Percentiles rank a stretch among this genome's conserved stretches.
Conservation (phyloP, 2,888 invertebrate species). For the Fragum whitleyi region DNA sequence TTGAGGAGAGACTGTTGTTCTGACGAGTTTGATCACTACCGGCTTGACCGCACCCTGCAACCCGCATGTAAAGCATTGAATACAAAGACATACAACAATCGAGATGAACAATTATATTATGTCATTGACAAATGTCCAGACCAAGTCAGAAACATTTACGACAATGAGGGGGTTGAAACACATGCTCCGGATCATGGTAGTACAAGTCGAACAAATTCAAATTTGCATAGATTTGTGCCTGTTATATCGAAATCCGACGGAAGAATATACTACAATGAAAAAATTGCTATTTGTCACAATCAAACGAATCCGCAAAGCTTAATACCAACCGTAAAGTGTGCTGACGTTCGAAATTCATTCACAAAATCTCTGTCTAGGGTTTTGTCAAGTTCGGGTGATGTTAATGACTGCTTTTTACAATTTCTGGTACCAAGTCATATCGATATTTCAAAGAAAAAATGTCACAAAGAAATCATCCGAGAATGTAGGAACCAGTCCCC, state of each 20-base stretch:
- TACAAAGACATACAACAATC: background rate
- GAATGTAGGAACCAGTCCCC: background rate
- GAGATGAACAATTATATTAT: background rate
- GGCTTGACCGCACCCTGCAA: background rate
- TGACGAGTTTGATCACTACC: background rate
- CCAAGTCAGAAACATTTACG: background rate
- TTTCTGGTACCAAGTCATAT: background rate
- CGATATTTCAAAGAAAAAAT: background rate
- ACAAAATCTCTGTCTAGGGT: background rate
- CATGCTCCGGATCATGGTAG: too few species aligned
- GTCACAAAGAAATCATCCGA: background rate
- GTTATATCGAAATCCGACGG: background rate
- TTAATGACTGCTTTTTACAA: background rate
- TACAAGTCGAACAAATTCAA: too few species aligned
- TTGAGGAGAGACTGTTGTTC: background rate
- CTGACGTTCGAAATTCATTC: background rate
- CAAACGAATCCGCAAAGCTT: background rate
- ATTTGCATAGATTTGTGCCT: background rate
- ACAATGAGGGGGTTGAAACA: background rate
- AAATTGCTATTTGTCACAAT: background rate
- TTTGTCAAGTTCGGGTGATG: background rate
- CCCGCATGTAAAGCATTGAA: background rate
- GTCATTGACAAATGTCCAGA: slow-evolving; percentile 5
- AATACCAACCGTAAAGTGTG: background rate
- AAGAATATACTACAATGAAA: background rate